Evolutionary conservation across 2,888 invertebrate species (phyloP).

Genomic region (Amphipyra tragopoginis): DNA sequence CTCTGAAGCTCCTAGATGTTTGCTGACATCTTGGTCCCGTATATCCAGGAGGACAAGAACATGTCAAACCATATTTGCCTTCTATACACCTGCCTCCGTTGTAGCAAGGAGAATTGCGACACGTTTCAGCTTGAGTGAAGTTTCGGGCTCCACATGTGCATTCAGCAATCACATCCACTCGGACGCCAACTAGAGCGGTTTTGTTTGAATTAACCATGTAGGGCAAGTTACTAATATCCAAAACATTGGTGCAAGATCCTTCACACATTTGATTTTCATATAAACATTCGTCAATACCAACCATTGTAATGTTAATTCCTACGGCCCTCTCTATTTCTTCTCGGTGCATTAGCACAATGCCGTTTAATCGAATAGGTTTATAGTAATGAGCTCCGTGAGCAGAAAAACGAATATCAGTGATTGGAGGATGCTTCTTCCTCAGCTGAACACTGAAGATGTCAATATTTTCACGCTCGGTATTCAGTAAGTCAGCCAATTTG

Average conservation of each 20-base stretch:
- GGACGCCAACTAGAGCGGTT: constrained; percentile 98
- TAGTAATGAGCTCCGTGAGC: constrained; percentile 99
- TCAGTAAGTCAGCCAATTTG: constrained; percentile 95
- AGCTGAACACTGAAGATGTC: constrained; percentile 99
- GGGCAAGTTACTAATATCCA: constrained; percentile 96
- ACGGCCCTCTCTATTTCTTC: constrained; percentile 98
- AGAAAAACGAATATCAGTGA: constrained; percentile 97
- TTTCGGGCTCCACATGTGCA: constrained; percentile 98
- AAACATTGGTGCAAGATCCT: constrained; percentile 98
- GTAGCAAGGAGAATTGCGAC: constrained; percentile 96
- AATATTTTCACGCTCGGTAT: constrained; percentile 96
- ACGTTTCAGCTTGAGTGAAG: constrained; percentile 97
- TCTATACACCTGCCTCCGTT: constrained; percentile 99
- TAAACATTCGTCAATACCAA: constrained; percentile 98
- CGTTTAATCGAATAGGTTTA: constrained; percentile 97
- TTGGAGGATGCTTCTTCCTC: constrained; percentile 95
- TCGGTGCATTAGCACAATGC: constrained; percentile 97
- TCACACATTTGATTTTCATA: constrained; percentile 98
- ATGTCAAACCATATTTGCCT: constrained; percentile 95
- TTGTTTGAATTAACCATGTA: constrained; percentile 99
- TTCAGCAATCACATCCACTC: constrained; percentile 97
- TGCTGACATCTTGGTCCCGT: constrained; percentile 99
- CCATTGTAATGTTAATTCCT: constrained; percentile 99
- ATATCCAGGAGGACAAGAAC: constrained; percentile 97
- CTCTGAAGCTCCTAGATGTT: constrained; percentile 97